Percentiles rank a stretch among this genome's conserved stretches.
These are phyloP conservation scores for Palythoa caribaeorum DNA, from an alignment of 92 coral and sea anemone species.

Conservation along the genomic window DNA sequence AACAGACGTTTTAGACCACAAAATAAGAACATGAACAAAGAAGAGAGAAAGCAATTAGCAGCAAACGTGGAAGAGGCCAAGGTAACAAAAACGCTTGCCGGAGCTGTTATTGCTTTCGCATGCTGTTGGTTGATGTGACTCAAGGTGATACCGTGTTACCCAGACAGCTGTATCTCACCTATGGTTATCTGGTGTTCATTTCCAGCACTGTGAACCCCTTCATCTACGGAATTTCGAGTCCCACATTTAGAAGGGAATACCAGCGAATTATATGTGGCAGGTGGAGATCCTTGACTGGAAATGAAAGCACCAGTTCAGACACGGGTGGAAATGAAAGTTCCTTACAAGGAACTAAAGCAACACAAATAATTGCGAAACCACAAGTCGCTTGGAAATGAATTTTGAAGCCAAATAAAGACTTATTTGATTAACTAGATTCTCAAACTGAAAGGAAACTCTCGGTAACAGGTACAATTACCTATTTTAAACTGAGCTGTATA, in stretches of 20 bases:
- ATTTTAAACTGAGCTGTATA: too few species aligned
- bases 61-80: constrained; percentile 46
- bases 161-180: constrained; percentile 31
- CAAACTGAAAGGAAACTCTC: too few species aligned
- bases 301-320: constrained; percentile 25
- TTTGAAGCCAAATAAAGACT: background rate
- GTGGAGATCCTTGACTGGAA: constrained; percentile 8
- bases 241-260: constrained; percentile 45
- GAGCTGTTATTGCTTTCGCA: constrained; percentile 33
- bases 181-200: constrained; percentile 27
- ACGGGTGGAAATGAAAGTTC: constrained; percentile 20
- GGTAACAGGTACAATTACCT: background rate
- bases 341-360: constrained; percentile 19
- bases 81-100: constrained; percentile 44
- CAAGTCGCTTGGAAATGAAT: constrained; percentile 17
- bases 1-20: constrained; percentile 35
- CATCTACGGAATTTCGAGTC: constrained; percentile 42
- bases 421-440: background rate
- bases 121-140: constrained; percentile 37
- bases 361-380: background rate
- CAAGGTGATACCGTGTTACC: constrained; percentile 36
- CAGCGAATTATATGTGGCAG: constrained; percentile 26
- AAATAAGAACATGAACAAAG: background rate
- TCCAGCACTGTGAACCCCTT: constrained; percentile 38
- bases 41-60: constrained; percentile 28